Percentiles rank a stretch among this genome's conserved stretches.
These are phyloP conservation scores for Benthosema pterotum DNA, from an alignment of 2,797 vertebrate genomes.

Conservation along the genomic window DNA sequence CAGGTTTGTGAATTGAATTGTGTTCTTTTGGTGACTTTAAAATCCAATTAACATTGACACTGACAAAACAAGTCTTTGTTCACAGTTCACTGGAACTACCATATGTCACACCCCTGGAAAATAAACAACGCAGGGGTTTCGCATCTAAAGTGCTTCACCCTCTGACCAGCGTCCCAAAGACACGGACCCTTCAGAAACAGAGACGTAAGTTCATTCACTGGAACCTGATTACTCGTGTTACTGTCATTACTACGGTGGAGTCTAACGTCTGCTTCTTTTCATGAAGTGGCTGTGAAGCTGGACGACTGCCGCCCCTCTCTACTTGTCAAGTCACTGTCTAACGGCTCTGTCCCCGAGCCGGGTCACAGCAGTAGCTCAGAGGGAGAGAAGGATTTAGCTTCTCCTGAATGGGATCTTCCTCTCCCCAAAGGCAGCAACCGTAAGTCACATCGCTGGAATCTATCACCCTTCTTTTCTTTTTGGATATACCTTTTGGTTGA, in stretches of 20 bases:
- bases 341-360: constrained; percentile 84
- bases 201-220: constrained; percentile 78
- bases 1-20: constrained; percentile 77
- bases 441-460: constrained; percentile 69
- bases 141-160: constrained; percentile 84
- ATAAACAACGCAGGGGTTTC: constrained; percentile 91
- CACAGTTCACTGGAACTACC: constrained; percentile 91
- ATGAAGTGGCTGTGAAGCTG: constrained; percentile 76
- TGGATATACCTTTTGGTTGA: too few relatives aligned
- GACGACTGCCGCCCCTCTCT: constrained; percentile 86
- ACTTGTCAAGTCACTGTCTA: constrained; percentile 85
- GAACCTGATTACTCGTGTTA: not conserved
- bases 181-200: constrained; percentile 84
- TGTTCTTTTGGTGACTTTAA: not conserved
- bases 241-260: not conserved
- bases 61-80: not conserved
- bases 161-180: constrained; percentile 81
- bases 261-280: constrained; percentile 4
- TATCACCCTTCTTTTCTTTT: too few relatives aligned
- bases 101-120: constrained; percentile 89
- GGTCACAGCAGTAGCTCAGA: constrained; percentile 96
- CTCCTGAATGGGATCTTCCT: constrained; percentile 96
- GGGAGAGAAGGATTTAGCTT: constrained; percentile 93
- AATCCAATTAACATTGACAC: not conserved
- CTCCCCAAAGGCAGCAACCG: constrained; percentile 85